Evolutionary conservation across 2,113 vertebrate genomes (phyloP), one percentile per base, ranked within the genome.

Genomic region (Alligator sinensis): DNA sequence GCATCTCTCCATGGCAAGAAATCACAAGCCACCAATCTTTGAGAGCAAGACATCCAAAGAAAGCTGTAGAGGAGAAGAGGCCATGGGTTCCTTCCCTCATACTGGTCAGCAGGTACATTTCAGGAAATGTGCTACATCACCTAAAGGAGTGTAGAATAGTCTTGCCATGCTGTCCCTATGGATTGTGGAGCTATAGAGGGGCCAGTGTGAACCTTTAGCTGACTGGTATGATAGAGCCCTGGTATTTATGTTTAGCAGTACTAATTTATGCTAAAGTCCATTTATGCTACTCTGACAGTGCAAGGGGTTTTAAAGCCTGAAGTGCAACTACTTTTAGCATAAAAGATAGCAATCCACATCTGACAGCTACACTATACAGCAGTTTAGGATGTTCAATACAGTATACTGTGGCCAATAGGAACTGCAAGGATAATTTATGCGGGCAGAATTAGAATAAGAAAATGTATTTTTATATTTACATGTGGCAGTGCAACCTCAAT

Each of bases 111-210:
- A 25, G 3, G 3, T 30, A 19, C 4, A 1, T 3, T 61, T 74
- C 54, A 75, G 84, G 58, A 59, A 47, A 11, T 2, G 15, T 74
- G 1, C 30, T 61, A 14, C 76, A 92, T 63, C 47, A 0, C 0
- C 57, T 30, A 11, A 70, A 70, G 8, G 9, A 14, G 1, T 55
- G 89, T 8, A 77, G 28, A 11, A 6, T 60, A 47, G 9, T 47
- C 47, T 91, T 81, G 24, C 77, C 27, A 15, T 24, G 9, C 22
- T 88, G 82, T 19, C 47, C 63, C 30, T 59, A 30, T 68, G 13
- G 0, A 0, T 13, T n/a, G 1, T 2, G 19, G 80, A 78, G 30
- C 22, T 77, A 25, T 28, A 34, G 70, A 2, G 57, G 62, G 28
- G 60, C n/a, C 81, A 7, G 61, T 9, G n/a, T 28, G n/a, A 61